Conservation (phyloP, 1,140 invertebrate species). For the Anthonomus grandis region DNA sequence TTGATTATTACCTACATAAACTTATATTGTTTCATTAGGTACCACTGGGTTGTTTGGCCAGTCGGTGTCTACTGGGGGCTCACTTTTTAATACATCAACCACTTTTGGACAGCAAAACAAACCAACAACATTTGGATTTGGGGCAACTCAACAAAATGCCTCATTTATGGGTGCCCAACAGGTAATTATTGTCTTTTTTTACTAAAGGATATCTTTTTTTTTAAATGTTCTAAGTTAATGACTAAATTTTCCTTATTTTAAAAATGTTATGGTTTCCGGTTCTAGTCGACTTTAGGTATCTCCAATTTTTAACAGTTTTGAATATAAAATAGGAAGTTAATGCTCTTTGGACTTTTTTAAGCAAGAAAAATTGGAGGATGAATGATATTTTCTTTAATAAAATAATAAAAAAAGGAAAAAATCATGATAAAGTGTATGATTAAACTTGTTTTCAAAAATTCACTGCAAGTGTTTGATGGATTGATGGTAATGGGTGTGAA, state of each 20-base stretch:
- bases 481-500: too few species aligned
- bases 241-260: background rate
- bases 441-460: too few species aligned
- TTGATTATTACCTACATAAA: background rate
- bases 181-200: too few species aligned
- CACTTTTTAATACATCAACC: slow-evolving; percentile 55
- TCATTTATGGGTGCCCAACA: slow-evolving; percentile 37
- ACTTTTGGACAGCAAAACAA: slow-evolving; percentile 63
- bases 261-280: too few species aligned
- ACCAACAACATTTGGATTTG: slow-evolving; percentile 57
- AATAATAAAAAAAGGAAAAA: too few species aligned
- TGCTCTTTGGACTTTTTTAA: background rate
- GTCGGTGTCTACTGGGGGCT: slow-evolving; percentile 49
- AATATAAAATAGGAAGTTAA: too few species aligned
- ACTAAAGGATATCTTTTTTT: too few species aligned
- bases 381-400: too few species aligned
- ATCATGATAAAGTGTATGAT: too few species aligned
- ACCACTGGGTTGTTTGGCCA: slow-evolving; percentile 38
- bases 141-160: slow-evolving; percentile 38
- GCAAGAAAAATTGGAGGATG: background rate
- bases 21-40: slow-evolving; percentile 17
- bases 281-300: too few species aligned
- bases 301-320: background rate
- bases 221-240: too few species aligned
- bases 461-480: too few species aligned